Base-by-base conservation (phyloP, 2,888 invertebrate species). In the Amaurobius ferox region DNA sequence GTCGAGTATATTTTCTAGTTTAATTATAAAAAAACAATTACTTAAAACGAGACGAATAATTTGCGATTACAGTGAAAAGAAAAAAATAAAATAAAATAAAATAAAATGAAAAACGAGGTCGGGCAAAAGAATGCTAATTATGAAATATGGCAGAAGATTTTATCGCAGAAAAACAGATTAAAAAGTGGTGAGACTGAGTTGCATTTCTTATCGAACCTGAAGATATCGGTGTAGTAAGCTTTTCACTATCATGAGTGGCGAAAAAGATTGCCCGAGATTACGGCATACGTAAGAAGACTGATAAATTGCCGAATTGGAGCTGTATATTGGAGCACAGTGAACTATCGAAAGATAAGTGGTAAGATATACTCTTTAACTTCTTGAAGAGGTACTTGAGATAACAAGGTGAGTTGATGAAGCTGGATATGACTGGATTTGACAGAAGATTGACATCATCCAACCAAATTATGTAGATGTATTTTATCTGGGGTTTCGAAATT, bases 401-500 rank as follows among this genome's bases (percentile, higher is more conserved):
- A 2, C 6, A 44, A 44, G 13, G 2, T 9, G 11, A 23, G 16
- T 1, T 23, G 55, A 55, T 55, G 23, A 55, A 1, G 2, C 55
- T 55, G 23, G 55, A 3, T 23, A 23, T 16, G 2, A 55, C 55
- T 55, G 11, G 55, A 23, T 55, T 55, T 55, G 23, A 55, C 23
- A 16, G 55, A n/a, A 9, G 44, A 9, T 44, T 7, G 44, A 2
- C 44, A 16, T 44, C 6, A 44, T 44, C 44, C 6, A 16, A 55
- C 44, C n/a, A n/a, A 6, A 11, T 16, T 16, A n/a, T 13, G 44
- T 44, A 55, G 19, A 55, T 3, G 55, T 55, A 23, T n/a, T 55
- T 55, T 23, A 55, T 55, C 55, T 6, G 5, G 55, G 55, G 55
- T 55, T 55, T 55, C 23, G 55, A 55, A 55, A 55, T 55, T 55